These are phyloP conservation scores for Parazoanthus atlanticus DNA, from an alignment of 92 coral and sea anemone genomes.

Conservation along the genomic window DNA sequence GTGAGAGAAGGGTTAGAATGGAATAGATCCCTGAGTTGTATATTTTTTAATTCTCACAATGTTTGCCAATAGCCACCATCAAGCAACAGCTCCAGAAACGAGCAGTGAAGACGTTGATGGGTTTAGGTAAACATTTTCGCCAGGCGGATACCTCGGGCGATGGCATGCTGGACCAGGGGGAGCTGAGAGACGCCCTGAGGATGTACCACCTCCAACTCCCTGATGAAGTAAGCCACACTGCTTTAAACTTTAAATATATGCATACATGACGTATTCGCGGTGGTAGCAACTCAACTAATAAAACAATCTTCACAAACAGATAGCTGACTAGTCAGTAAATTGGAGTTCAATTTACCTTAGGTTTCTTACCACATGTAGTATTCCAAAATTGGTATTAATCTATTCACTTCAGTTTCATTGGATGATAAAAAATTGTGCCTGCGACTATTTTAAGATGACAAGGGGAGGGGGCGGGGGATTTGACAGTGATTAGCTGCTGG, in stretches of 20 bases:
- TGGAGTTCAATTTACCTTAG: neutral
- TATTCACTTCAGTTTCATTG: neutral
- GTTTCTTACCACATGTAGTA: neutral
- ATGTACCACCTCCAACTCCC: conserved; percentile 80
- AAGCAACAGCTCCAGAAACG: conserved; percentile 78
- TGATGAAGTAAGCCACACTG: conserved; percentile 57
- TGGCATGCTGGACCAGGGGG: conserved; percentile 84
- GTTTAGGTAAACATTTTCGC: conserved; percentile 87
- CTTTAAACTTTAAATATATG: neutral
- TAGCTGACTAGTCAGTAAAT: too few species aligned
- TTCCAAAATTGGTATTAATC: neutral
- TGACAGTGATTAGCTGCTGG: neutral
- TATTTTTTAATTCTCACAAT: neutral
- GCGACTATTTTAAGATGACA: too few species aligned
- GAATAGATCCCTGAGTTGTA: neutral
- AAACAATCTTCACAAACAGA: too few species aligned
- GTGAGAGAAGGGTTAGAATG: too few species aligned
- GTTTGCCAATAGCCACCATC: conserved; percentile 59
- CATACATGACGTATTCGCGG: neutral
- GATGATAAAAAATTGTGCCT: neutral
- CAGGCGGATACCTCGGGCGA: conserved; percentile 84
- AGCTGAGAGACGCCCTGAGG: conserved; percentile 72
- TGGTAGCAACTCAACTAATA: neutral
- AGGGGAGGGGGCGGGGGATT: neutral
- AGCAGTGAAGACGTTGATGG: conserved; percentile 95